These are phyloP conservation scores for Allobates femoralis DNA, from an alignment of 2,797 vertebrate species.

Conservation along the genomic window DNA sequence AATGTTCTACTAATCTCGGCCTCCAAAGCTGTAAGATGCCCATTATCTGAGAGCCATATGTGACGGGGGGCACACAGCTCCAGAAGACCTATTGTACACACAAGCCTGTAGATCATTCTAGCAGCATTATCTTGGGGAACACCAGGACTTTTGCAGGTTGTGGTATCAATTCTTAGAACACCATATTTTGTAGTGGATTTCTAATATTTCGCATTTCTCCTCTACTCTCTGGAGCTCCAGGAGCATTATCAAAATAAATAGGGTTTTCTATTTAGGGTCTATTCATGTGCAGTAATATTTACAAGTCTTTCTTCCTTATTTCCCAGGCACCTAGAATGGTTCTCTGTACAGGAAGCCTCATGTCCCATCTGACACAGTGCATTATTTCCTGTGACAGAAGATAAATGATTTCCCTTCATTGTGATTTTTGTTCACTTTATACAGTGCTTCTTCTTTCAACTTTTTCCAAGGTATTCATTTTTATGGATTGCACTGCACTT, in stretches of 20 bases:
- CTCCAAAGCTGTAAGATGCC: too few relatives aligned
- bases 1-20: too few relatives aligned
- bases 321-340: conserved; percentile 20
- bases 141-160: too few relatives aligned
- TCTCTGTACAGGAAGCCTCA: conserved; percentile 31
- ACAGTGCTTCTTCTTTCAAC: conserved; percentile 22
- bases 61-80: too few relatives aligned
- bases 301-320: not conserved
- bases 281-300: not conserved
- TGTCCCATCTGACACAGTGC: conserved; percentile 6
- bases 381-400: conserved; percentile 57
- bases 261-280: not conserved
- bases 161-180: too few relatives aligned
- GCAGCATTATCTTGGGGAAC: too few relatives aligned
- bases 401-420: conserved; percentile 56
- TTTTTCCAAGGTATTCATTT: conserved; percentile 36
- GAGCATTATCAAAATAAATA: not conserved
- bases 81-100: too few relatives aligned
- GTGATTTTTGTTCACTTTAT: conserved; percentile 16
- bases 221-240: not conserved
- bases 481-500: conserved; percentile 26
- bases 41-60: too few relatives aligned
- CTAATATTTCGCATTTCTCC: not conserved
- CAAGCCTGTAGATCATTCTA: too few relatives aligned
- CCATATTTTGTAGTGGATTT: not conserved